Base-by-base conservation (phyloP, 2,113 vertebrate genomes). In the Cryptotis parvus region DNA sequence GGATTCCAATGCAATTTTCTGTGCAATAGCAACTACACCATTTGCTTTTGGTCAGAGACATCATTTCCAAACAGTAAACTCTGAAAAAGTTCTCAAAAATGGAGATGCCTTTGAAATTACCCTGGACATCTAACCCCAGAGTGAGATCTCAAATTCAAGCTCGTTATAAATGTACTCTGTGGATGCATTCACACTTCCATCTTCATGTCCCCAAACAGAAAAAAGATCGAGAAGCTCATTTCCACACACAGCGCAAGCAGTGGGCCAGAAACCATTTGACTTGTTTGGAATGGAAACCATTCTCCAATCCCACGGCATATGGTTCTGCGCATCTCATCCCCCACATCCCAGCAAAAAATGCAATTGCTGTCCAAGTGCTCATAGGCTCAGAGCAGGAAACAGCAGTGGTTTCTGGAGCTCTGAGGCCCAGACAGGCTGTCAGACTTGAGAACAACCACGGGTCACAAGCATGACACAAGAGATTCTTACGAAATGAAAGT, bases 341-440 rank as follows among this genome's bases (percentile, higher is more conserved):
- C 95, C 91, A 92, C 83, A 72, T 72, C 58, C 74, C 7, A 81
- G 94, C 88, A 96, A 95, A 97, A n/a, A 96, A 92, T 5, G 45
- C 49, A 89, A 93, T 16, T 91, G 52, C 82, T 61, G 14, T 68
- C 92, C 93, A 84, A 95, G 87, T 45, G 69, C 75, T 37, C 69
- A 24, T 29, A 8, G 1, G 76, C 27, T 33, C 78, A 4, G 83
- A 70, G 77, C 45, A 89, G 82, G 84, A 75, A 91, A 94, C 7
- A 61, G 89, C 91, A 83, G 80, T 1, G 79, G 73, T 20, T 94
- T 89, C 66, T 61, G 83, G 93, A 95, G 78, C 27, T 41, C 82
- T 6, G 14, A 58, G 90, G 69, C 90, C 55, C 79, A 75, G 79
- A 93, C 69, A 91, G 14, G 43, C 49, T 81, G 65, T 68, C 92